A percentile compares a stretch with the other conserved stretches of the same genome.
Evolutionary conservation across 2,797 vertebrate genomes (phyloP).

Genomic region (Anniella stebbinsi): DNA sequence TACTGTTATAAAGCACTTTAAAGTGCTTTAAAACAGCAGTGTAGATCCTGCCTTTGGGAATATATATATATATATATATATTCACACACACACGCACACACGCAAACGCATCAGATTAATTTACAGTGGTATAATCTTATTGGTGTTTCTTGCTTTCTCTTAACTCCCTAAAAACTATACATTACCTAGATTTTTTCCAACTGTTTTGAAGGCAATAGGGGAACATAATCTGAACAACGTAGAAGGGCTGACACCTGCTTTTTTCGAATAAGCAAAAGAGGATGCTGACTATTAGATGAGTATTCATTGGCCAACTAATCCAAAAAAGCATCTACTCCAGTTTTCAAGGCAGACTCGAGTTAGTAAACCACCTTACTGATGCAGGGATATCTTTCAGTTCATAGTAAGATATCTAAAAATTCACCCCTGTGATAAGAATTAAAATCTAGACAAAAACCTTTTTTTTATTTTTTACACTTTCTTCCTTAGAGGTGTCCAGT

Average conservation of each 20-base stretch:
- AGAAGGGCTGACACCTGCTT: neutral
- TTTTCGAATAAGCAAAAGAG: neutral
- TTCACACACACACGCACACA: no score
- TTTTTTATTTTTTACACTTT: neutral
- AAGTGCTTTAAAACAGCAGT: no score
- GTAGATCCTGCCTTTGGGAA: no score
- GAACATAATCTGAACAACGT: neutral
- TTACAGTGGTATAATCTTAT: no score
- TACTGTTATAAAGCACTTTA: no score
- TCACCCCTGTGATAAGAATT: neutral
- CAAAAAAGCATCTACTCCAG: neutral
- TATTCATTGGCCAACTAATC: neutral
- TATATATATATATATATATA: no score
- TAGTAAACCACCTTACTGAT: neutral
- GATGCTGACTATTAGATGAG: neutral
- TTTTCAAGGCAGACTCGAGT: neutral
- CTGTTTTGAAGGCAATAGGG: neutral
- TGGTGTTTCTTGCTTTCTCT: neutral
- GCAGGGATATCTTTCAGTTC: neutral
- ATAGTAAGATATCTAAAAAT: neutral
- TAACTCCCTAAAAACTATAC: neutral
- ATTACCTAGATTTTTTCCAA: neutral
- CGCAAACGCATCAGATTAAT: no score
- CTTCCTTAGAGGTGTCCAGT: neutral
- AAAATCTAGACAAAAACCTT: neutral